These are phyloP conservation scores for Andrena cerasifolii DNA, from an alignment of 1,140 invertebrate genomes.

Conservation along the genomic window DNA sequence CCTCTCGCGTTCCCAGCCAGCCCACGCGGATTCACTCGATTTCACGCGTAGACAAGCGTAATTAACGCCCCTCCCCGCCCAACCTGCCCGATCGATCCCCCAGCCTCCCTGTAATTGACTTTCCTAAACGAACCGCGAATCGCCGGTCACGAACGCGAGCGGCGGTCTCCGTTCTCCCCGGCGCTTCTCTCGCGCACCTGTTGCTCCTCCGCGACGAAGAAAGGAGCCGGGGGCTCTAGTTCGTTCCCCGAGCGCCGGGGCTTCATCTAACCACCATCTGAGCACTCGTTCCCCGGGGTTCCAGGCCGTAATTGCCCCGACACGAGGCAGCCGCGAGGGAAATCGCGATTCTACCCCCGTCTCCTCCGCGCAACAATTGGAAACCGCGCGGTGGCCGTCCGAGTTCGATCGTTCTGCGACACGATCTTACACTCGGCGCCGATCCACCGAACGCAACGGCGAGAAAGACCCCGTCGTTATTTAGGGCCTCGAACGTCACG, in stretches of 20 bases:
- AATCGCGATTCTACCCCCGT: conserved; percentile 19
- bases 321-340: conserved; percentile 15
- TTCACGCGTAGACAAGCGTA: conserved; percentile 34
- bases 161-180: neutral
- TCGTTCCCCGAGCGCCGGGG: too few relatives aligned
- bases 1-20: neutral
- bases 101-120: neutral
- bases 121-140: conserved; percentile 18
- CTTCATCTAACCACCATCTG: conserved; percentile 10
- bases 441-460: conserved; percentile 16
- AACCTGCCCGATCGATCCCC: neutral
- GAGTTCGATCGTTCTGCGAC: neutral
- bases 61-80: conserved; percentile 12
- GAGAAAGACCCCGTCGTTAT: conserved; percentile 63
- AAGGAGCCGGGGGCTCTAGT: neutral
- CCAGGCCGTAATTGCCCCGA: neutral
- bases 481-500: conserved; percentile 65
- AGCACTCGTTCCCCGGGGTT: neutral
- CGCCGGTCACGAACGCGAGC: conserved; percentile 1
- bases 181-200: conserved; percentile 22
- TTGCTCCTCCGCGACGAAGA: conserved; percentile 11
- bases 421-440: neutral
- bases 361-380: conserved; percentile 31
- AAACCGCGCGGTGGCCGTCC: conserved; percentile 46
- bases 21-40: conserved; percentile 27